Evolutionary conservation across 2,797 vertebrate genomes (phyloP), one percentile per base, ranked within the genome.

Genomic region (Phoebastria nigripes): DNA sequence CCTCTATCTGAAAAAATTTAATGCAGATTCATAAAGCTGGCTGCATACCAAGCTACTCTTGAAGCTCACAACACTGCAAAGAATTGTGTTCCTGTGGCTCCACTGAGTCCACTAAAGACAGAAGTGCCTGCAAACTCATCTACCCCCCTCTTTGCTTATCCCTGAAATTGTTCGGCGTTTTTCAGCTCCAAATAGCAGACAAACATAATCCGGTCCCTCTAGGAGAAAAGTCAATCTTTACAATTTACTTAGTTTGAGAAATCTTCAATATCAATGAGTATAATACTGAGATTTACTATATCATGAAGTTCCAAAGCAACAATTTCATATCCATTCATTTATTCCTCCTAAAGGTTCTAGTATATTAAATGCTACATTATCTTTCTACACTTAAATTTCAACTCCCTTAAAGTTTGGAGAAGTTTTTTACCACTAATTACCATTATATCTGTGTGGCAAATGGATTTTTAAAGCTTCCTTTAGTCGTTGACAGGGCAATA

Each of bases 141-240:
- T 29, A 21, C 77, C 80, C 63, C 67, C 85, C 78, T 79, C 93
- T 80, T 65, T 80, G 63, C 80, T 95, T 92, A 93, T 80, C 83
- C 94, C 89, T 88, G 51, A 66, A 83, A 80, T n/a, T 72, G 66
- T 33, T 88, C 39, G 24, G 46, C 3, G 0, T 67, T 93, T 89
- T 70, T 69, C 86, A 65, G 76, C 82, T 86, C 80, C 86, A 85
- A 61, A 44, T 1, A 69, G 76, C 82, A 88, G 67, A 80, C 67
- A 92, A 77, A 93, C 59, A 90, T 82, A 93, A 93, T 86, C 80
- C 89, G 49, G 67, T 58, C 89, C 71, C 89, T 88, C 86, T 35
- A 77, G 77, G 67, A 94, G 82, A 61, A 85, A 88, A 95, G 80
- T 65, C 80, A 94, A 92, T 86, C 89, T 92, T 88, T 42, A 73